phyloP scores from a whole-genome alignment of 2,888 invertebrate genomes.

The Fabriciana adippe region DNA sequence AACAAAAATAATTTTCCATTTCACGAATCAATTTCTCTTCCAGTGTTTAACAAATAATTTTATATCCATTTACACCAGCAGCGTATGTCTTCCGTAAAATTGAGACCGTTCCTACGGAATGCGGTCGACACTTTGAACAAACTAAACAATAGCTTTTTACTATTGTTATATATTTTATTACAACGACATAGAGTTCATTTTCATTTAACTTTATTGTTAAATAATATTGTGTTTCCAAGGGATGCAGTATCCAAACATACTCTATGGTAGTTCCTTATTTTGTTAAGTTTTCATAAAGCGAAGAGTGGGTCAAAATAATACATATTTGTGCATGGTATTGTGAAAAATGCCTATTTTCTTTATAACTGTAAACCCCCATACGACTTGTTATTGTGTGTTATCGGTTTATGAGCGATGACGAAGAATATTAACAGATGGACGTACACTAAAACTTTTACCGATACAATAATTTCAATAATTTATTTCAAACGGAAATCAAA shows the following conservation, averaged over 20 bases:
- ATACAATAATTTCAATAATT: too few relatives aligned
- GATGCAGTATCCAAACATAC: slow-evolving; percentile 25
- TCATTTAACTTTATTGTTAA: slow-evolving; percentile 32
- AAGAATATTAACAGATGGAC: too few relatives aligned
- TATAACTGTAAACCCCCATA: too few relatives aligned
- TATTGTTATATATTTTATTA: slow-evolving; percentile 35
- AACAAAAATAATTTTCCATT: neutral
- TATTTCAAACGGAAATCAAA: too few relatives aligned
- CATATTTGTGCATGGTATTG: neutral
- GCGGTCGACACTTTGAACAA: slow-evolving; percentile 44
- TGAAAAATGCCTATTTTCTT: neutral
- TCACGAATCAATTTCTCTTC: slow-evolving; percentile 15
- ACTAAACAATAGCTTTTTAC: slow-evolving; percentile 40
- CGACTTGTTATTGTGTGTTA: too few relatives aligned
- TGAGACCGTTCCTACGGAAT: slow-evolving; percentile 60
- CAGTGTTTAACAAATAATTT: slow-evolving; percentile 32
- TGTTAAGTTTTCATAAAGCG: slow-evolving; percentile 21
- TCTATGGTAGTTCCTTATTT: slow-evolving; percentile 25
- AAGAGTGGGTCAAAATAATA: slow-evolving; percentile 2
- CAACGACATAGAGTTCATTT: slow-evolving; percentile 44
- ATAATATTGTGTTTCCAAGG: slow-evolving; percentile 42
- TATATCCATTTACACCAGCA: slow-evolving; percentile 47
- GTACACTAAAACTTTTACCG: too few relatives aligned
- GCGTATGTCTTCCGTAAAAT: slow-evolving; percentile 59
- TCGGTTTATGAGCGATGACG: too few relatives aligned